These are phyloP conservation scores for Thunnus albacares DNA, from an alignment of 2,797 vertebrate species.

Conservation along the genomic window DNA sequence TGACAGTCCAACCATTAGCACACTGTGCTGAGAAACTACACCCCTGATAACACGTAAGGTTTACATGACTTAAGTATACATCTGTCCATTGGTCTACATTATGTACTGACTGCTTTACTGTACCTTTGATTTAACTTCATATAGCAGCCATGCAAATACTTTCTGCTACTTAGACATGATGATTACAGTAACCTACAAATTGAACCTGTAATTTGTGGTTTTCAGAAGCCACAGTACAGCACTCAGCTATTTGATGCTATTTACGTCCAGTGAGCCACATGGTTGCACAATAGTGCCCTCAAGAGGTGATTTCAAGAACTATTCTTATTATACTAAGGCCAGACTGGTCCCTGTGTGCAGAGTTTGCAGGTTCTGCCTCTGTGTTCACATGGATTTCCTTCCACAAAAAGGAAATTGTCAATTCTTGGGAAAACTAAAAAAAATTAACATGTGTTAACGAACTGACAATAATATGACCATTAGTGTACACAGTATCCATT, in stretches of 20 bases:
- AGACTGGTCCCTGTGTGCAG: no score
- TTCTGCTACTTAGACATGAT: constrained; percentile 24
- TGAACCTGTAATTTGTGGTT: constrained; percentile 65
- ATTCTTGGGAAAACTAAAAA: no score
- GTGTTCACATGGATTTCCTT: no score
- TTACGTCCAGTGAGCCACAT: constrained; percentile 28
- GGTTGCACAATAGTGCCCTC: constrained; percentile 53
- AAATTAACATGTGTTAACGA: no score
- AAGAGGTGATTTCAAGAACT: constrained; percentile 47
- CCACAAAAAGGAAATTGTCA: no score
- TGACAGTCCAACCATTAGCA: constrained; percentile 28
- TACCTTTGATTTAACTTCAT: constrained; percentile 16
- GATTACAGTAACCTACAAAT: constrained; percentile 51
- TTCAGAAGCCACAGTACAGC: constrained; percentile 40
- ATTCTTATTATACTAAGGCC: background rate
- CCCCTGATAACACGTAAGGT: background rate
- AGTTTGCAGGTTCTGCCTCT: no score
- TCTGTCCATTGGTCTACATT: constrained; percentile 5
- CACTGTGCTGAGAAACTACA: constrained; percentile 6
- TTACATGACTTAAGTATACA: background rate
- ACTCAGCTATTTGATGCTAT: constrained; percentile 41
- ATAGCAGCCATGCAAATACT: constrained; percentile 16
- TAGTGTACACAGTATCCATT: no score
- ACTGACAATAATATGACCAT: no score
- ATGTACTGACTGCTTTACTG: background rate